These are phyloP conservation scores for Nasonia oneida DNA, from an alignment of 2,888 invertebrate genomes.

Conservation along the genomic window DNA sequence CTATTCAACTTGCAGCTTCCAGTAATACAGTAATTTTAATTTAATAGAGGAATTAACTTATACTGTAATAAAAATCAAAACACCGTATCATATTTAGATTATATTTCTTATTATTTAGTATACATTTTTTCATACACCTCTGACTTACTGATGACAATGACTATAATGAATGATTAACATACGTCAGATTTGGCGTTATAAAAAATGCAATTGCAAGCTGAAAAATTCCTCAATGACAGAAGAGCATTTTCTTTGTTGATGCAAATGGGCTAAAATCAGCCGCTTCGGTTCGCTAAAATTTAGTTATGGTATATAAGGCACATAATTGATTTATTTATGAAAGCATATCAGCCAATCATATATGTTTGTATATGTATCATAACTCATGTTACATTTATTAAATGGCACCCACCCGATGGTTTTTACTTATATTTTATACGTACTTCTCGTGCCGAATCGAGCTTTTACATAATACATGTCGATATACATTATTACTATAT, in stretches of 20 bases:
- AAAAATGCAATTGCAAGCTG: slow-evolving; percentile 14
- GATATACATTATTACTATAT: not conserved
- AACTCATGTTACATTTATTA: slow-evolving; percentile 21
- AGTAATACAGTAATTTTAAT: not conserved
- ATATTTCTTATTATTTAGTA: slow-evolving; percentile 46
- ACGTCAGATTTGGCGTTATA: slow-evolving; percentile 40
- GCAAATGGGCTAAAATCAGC: not conserved
- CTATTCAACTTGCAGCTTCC: not conserved
- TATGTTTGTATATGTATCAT: not conserved
- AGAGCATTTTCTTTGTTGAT: not conserved
- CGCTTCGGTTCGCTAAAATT: slow-evolving; percentile 15
- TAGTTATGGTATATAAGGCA: slow-evolving; percentile 51
- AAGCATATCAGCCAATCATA: slow-evolving; percentile 52
- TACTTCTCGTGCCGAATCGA: slow-evolving; percentile 18
- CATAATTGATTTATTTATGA: slow-evolving; percentile 54
- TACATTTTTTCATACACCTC: slow-evolving; percentile 48
- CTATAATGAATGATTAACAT: slow-evolving; percentile 45
- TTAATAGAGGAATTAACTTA: not conserved
- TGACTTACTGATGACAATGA: slow-evolving; percentile 50
- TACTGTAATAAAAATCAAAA: not conserved
- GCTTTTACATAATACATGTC: slow-evolving; percentile 8
- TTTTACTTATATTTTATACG: not conserved
- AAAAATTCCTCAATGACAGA: slow-evolving; percentile 26
- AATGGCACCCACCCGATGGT: slow-evolving; percentile 34
- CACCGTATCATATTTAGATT: not conserved